Base-by-base conservation (phyloP, 2,797 vertebrate genomes). In the Melanotaenia maccullochi region DNA sequence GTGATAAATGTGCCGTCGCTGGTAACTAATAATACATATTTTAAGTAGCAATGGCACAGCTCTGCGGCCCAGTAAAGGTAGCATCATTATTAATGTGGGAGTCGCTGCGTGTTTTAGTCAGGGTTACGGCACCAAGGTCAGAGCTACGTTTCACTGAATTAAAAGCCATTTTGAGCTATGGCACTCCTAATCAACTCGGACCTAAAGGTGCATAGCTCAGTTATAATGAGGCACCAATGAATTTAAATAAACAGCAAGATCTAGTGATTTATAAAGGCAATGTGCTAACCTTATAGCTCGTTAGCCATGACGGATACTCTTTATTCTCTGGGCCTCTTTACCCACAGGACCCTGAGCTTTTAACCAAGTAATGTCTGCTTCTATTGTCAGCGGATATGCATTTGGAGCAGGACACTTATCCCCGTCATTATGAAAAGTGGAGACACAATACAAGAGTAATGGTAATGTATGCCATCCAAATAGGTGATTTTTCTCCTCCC, bases 131-230 rank as follows among this genome's bases (percentile, higher is more conserved):
- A 96, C 89, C 95, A 99, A 99, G 98, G 97, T 99, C 98, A 99
- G 94, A 95, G 93, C 93, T 87, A 91, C 95, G 95, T 98, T 98
- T 98, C 92, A 93, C 95, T 97, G 96, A 98, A 98, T 99, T 98
- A 99, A 99, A 99, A 98, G 96, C 96, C 97, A 98, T 97, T 97
- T 97, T 98, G 96, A 98, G 96, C 96, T 97, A 97, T 96, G 95
- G 96, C 93, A 96, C 95, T 96, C 94, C 96, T 99, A 98, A 98
- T 98, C 97, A 99, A 97, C 96, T 97, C 94, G 93, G 96, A 98
- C 96, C 96, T 97, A 97, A 98, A 99, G 97, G 97, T 98, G 96
- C 96, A 97, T 96, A 97, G 96, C 97, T 98, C 96, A 97, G 95
- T 97, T 98, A 97, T 99, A 99, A 99, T 99, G 97, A 98, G 97